Evolutionary conservation across 2,113 vertebrate genomes (phyloP).

Genomic region (Thunnus maccoyii): DNA sequence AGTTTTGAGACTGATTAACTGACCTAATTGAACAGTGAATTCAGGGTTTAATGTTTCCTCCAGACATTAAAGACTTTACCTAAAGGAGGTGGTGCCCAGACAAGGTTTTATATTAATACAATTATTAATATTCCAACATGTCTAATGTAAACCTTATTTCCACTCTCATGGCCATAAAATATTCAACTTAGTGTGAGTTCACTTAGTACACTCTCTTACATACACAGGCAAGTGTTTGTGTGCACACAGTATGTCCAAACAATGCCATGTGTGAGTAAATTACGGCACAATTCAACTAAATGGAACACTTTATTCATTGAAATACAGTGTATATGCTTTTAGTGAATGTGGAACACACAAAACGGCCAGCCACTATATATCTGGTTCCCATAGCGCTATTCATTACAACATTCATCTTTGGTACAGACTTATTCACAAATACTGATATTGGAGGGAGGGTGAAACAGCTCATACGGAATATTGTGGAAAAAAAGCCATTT

Average conservation of each 20-base stretch:
- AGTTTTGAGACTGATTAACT: too few species aligned
- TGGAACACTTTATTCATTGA: background rate
- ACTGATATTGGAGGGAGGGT: background rate
- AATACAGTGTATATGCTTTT: background rate
- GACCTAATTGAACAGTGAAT: too few species aligned
- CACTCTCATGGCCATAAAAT: background rate
- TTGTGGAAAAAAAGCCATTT: constrained; percentile 6
- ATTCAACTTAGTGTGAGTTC: background rate
- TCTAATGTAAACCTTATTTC: constrained; percentile 21
- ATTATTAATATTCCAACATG: too few species aligned
- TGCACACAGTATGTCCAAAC: too few species aligned
- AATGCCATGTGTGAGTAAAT: background rate
- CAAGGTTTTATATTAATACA: too few species aligned
- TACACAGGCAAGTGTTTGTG: background rate
- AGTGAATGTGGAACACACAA: background rate
- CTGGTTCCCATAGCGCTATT: background rate
- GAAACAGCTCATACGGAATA: background rate
- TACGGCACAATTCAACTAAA: background rate
- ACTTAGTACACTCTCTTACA: background rate
- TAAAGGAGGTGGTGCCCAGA: too few species aligned
- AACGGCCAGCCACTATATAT: background rate
- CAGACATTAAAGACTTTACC: too few species aligned
- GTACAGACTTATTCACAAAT: background rate
- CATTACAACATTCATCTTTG: too few species aligned
- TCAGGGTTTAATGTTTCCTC: too few species aligned